Percentiles rank a stretch among this genome's conserved stretches.
Conservation (phyloP, 2,797 vertebrate species). For the Gallinago stenura region DNA sequence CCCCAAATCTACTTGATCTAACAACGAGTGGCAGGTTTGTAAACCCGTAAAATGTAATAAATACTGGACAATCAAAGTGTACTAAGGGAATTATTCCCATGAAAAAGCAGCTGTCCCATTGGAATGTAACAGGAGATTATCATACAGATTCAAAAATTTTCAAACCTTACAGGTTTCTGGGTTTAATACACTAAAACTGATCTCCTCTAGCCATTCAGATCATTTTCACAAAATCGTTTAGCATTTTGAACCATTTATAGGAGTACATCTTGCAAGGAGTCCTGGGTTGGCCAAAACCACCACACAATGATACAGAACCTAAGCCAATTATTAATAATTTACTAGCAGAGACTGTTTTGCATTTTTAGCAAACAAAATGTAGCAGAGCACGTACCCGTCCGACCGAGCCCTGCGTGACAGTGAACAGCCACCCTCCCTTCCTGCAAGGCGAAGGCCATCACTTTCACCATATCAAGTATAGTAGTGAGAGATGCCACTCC, state of each 20-base stretch:
- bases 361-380: background rate
- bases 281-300: no score
- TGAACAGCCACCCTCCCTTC: slow-evolving; percentile 96
- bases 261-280: background rate
- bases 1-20: background rate
- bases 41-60: background rate
- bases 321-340: background rate
- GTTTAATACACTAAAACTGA: background rate
- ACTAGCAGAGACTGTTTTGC: background rate
- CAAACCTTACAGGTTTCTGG: background rate
- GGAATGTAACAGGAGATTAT: background rate
- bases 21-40: background rate
- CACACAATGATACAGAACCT: background rate
- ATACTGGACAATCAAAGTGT: background rate
- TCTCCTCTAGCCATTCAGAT: background rate
- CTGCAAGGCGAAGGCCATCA: slow-evolving; percentile 95
- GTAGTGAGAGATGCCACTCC: slow-evolving; percentile 95
- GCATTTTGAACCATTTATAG: background rate
- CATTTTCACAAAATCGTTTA: background rate
- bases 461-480: slow-evolving; percentile 98
- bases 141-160: background rate
- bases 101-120: background rate
- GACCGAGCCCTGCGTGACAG: slow-evolving; percentile 95
- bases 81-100: background rate
- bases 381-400: slow-evolving; percentile 85